Percentiles rank a stretch among this genome's conserved stretches.
Conservation (phyloP, 1,140 invertebrate species). For the Zaprionus vittiger region DNA sequence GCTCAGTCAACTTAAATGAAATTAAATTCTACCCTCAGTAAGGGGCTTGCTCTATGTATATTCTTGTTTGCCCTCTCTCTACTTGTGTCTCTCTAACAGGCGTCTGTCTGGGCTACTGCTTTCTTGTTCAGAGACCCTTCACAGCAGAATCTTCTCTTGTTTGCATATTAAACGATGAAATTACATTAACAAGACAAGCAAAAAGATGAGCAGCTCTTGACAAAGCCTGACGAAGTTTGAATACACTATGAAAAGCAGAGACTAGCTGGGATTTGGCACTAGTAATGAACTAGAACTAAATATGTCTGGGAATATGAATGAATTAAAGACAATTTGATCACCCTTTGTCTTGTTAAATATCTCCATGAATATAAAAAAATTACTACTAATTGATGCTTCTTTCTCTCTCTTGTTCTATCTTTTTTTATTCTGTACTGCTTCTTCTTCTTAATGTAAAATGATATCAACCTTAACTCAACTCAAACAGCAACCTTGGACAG, state of each 20-base stretch:
- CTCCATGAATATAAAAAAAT: too few species aligned
- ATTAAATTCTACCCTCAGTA: slow-evolving; percentile 50
- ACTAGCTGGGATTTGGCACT: neutral
- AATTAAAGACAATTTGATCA: too few species aligned
- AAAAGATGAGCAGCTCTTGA: neutral
- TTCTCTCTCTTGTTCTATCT: too few species aligned
- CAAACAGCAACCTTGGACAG: neutral
- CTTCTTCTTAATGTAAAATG: neutral
- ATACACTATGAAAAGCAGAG: neutral
- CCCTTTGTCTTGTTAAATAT: too few species aligned
- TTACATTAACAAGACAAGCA: slow-evolving; percentile 46
- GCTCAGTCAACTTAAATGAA: slow-evolving; percentile 50
- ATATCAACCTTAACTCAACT: slow-evolving; percentile 3
- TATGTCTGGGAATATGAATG: neutral
- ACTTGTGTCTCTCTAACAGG: neutral
- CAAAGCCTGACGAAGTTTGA: neutral
- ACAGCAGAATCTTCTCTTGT: slow-evolving; percentile 1
- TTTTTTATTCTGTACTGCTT: neutral
- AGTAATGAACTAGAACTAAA: neutral
- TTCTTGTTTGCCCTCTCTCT: neutral
- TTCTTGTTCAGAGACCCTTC: neutral
- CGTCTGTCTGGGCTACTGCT: slow-evolving; percentile 20
- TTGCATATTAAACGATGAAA: slow-evolving; percentile 52
- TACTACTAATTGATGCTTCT: too few species aligned
- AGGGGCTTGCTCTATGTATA: neutral